Evolutionary conservation across 1,140 invertebrate genomes (phyloP), one percentile per base, ranked within the genome.

Genomic region (Tetragonula clypearis): DNA sequence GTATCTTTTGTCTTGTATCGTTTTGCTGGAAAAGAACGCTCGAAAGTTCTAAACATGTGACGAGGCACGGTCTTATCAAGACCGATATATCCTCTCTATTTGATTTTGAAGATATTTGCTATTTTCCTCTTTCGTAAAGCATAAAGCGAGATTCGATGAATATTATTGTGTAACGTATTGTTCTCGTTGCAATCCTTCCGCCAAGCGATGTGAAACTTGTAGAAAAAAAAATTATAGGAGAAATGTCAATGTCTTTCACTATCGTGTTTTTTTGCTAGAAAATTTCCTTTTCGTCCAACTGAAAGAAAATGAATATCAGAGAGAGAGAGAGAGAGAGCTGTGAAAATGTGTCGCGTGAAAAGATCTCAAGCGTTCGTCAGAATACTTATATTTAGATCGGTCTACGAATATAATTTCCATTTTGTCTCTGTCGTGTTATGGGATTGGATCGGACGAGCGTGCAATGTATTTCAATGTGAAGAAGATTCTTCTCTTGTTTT

Each of bases 341-440:
- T 53, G 75, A 56, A 60, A 79, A 84, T 79, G 56, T 72, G 76
- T 72, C 41, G 56, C 56, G 35, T 62, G 56, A 84, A 79, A 72
- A 84, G 65, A 79, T 79, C 62, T 84, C 41, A 62, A 62, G 41
- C 26, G 66, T 69, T 78, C 66, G 66, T 84, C 68, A 79, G 30
- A n/a, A 80, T 73, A 74, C 53, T 81, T 80, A 85, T 85, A 80
- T 85, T 80, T 85, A 85, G 83, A 81, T 11, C 53, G 9, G 53
- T 66, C 71, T 74, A 80, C 71, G 69, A 79, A 74, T 65, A 85
- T 81, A 73, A 84, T 85, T 81, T 73, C 19, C 71, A 75, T 85
- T 85, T 74, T 58, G 60, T 85, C 55, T 68, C 23, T 35, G 77
- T n/a, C 49, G n/a, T 55, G 30, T 23, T 49, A 56, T 79, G 77